A percentile compares a stretch with the other conserved stretches of the same genome.
Evolutionary conservation across 2,888 invertebrate species (phyloP).

Genomic region (Sclerodermus sp.): DNA sequence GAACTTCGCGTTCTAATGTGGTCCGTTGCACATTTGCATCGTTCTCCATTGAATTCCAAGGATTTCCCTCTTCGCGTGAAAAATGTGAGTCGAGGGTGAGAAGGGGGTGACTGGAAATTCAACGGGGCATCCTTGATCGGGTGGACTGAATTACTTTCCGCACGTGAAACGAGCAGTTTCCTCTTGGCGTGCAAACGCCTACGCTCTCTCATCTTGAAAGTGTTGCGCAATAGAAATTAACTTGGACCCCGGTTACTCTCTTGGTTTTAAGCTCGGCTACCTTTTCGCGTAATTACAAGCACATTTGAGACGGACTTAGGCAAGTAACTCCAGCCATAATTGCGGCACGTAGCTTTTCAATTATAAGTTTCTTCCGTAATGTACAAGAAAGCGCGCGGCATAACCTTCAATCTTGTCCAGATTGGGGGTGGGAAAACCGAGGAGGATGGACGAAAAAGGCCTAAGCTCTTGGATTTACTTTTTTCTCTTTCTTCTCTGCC

Average conservation of each 20-base stretch:
- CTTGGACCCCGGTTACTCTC: background rate
- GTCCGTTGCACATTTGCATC: too few species aligned
- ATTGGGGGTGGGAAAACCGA: too few species aligned
- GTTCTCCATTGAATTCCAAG: too few species aligned
- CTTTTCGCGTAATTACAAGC: constrained; percentile 24
- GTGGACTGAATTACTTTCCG: background rate
- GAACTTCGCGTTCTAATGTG: too few species aligned
- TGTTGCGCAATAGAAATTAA: background rate
- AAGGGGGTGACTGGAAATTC: too few species aligned
- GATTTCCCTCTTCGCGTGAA: too few species aligned
- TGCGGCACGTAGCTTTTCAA: constrained; percentile 31
- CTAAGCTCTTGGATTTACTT: too few species aligned
- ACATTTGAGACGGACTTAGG: constrained; percentile 6
- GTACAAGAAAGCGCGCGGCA: too few species aligned
- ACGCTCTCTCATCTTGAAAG: background rate
- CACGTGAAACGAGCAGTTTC: background rate
- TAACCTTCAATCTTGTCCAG: too few species aligned
- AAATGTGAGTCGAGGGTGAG: too few species aligned
- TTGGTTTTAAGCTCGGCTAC: constrained; percentile 4
- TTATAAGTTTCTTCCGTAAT: constrained; percentile 11
- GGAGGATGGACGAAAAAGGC: too few species aligned
- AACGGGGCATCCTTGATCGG: background rate
- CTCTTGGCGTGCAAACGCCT: background rate
- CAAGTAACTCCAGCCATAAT: constrained; percentile 19
- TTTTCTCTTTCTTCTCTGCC: too few species aligned